These are phyloP conservation scores for Malthinus flaveolus DNA, from an alignment of 2,888 invertebrate genomes.

Conservation along the genomic window DNA sequence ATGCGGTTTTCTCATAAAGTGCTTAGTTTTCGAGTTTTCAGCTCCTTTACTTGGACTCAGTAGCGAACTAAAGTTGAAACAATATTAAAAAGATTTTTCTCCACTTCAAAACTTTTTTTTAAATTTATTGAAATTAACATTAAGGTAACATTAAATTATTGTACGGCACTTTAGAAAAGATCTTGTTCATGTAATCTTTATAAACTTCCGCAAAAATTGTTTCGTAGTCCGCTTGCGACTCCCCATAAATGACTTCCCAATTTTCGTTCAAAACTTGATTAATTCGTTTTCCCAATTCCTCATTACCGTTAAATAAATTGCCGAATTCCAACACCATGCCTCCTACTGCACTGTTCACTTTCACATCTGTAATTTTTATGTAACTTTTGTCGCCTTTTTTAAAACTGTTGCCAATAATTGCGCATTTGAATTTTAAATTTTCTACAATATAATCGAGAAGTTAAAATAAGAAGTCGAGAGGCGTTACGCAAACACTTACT, in stretches of 20 bases:
- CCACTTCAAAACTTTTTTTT: too few relatives aligned
- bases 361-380: not conserved
- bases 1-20: too few relatives aligned
- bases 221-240: conserved; percentile 66
- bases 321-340: conserved; percentile 57
- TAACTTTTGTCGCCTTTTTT: not conserved
- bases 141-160: not conserved
- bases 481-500: not conserved
- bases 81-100: too few relatives aligned
- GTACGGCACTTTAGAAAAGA: conserved; percentile 56
- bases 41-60: too few relatives aligned
- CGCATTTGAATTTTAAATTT: not conserved
- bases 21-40: too few relatives aligned
- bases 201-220: conserved; percentile 61
- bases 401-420: not conserved
- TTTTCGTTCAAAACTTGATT: conserved; percentile 70
- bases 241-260: conserved; percentile 67
- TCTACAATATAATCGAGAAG: not conserved
- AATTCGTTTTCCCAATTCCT: conserved; percentile 65
- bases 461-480: too few relatives aligned
- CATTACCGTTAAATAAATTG: conserved; percentile 69
- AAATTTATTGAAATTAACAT: too few relatives aligned
- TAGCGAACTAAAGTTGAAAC: too few relatives aligned
- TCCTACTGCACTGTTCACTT: not conserved
- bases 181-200: not conserved